Conservation (phyloP, 1,140 invertebrate genomes). For the Drosophila takahashii region DNA sequence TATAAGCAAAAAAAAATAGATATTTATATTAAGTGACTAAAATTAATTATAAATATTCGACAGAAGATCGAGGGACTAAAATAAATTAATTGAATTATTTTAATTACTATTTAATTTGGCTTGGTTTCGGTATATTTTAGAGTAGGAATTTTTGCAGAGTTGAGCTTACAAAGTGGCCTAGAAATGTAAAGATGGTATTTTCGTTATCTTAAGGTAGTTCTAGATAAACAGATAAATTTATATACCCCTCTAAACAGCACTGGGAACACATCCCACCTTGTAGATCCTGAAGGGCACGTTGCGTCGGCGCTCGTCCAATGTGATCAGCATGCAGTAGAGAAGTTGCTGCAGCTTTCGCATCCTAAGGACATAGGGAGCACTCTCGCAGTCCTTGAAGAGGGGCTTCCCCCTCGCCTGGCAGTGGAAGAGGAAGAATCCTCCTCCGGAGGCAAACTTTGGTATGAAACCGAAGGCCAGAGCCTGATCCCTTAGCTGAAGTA, state of each 20-base stretch:
- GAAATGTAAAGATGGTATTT: background rate
- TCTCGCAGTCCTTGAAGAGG: slow-evolving; percentile 85
- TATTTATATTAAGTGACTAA: no score
- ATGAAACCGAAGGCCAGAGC: slow-evolving; percentile 86
- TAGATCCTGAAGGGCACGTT: slow-evolving; percentile 45
- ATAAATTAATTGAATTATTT: no score
- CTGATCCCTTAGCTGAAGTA: slow-evolving; percentile 85
- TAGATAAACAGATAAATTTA: background rate
- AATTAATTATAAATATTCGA: no score
- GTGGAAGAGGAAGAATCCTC: slow-evolving; percentile 87
- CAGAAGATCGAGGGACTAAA: no score
- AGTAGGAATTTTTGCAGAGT: background rate
- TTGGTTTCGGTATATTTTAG: background rate
- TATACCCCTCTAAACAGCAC: background rate
- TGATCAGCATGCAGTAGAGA: slow-evolving; percentile 85
- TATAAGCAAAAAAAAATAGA: background rate
- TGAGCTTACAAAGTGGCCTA: background rate
- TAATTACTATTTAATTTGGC: background rate
- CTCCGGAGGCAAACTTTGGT: slow-evolving; percentile 37
- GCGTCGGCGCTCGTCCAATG: slow-evolving; percentile 69
- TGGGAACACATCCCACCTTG: slow-evolving; percentile 41
- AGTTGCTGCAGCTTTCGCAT: slow-evolving; percentile 86
- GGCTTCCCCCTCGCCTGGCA: slow-evolving; percentile 86
- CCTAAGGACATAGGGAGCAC: slow-evolving; percentile 86
- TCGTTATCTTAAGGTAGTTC: background rate